These are phyloP conservation scores for Orbicella faveolata DNA, from an alignment of 64 coral and sea anemone species.

Conservation along the genomic window DNA sequence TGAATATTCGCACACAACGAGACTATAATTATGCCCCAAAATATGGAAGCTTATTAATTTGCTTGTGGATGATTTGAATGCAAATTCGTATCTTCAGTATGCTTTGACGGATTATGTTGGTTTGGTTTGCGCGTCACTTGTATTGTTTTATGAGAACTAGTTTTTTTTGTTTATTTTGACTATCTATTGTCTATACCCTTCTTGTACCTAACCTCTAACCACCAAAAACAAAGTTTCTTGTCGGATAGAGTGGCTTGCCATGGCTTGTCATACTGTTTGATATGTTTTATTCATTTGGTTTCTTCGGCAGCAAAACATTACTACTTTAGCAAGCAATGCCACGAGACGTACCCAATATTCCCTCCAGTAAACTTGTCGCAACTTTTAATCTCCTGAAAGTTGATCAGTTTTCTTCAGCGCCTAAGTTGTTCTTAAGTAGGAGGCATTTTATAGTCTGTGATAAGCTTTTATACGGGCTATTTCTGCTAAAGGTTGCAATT, in stretches of 20 bases:
- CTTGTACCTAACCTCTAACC: neutral
- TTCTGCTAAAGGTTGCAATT: neutral
- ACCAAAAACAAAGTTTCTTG: neutral
- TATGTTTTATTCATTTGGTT: slow-evolving; percentile 10
- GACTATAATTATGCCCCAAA: neutral
- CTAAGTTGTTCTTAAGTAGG: neutral
- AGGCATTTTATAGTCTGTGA: neutral
- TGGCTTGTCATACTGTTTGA: neutral
- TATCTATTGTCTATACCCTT: neutral
- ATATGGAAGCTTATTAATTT: neutral
- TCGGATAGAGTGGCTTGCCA: neutral
- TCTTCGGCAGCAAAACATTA: neutral
- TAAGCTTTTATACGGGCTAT: neutral
- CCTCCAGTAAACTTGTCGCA: neutral
- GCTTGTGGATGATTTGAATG: neutral
- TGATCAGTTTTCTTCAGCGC: no score
- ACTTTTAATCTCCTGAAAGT: no score
- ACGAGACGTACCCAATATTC: neutral
- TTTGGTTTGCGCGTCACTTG: neutral
- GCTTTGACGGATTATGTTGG: neutral
- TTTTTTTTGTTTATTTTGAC: neutral
- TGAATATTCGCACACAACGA: neutral
- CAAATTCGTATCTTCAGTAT: neutral
- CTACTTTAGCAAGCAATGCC: neutral
- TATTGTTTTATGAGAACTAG: neutral